A percentile compares a stretch with the other conserved stretches of the same genome.
Conservation (phyloP, 2,797 vertebrate species). For the Rachycentron canadum region DNA sequence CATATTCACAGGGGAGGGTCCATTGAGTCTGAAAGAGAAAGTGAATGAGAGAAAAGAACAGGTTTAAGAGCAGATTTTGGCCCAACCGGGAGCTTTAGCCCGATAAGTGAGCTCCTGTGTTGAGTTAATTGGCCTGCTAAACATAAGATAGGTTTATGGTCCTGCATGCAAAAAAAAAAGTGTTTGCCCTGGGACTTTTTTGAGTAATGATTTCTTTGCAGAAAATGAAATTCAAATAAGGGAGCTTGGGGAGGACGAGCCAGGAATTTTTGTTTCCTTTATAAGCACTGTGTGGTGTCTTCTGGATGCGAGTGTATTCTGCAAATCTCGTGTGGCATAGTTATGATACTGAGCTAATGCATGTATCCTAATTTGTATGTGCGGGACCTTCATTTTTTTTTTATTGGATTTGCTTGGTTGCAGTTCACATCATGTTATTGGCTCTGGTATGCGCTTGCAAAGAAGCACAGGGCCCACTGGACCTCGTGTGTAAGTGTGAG, state of each 20-base stretch:
- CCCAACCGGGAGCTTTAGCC: slow-evolving; percentile 45
- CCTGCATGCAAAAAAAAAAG: slow-evolving; percentile 55
- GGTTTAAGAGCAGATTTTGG: slow-evolving; percentile 34
- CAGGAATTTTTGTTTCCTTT: slow-evolving; percentile 64
- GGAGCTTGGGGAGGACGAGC: slow-evolving; percentile 54
- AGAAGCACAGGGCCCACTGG: slow-evolving; percentile 44
- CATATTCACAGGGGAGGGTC: not conserved
- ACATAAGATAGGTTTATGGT: slow-evolving; percentile 68
- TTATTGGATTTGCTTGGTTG: slow-evolving; percentile 75
- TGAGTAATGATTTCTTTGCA: slow-evolving; percentile 73
- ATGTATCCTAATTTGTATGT: slow-evolving; percentile 71
- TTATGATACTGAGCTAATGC: slow-evolving; percentile 70
- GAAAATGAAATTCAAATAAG: slow-evolving; percentile 77
- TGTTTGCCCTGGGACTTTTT: slow-evolving; percentile 68
- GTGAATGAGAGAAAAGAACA: slow-evolving; percentile 15
- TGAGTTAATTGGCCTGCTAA: slow-evolving; percentile 71
- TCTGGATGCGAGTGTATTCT: slow-evolving; percentile 41
- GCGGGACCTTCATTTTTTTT: slow-evolving; percentile 59
- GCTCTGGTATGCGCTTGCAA: slow-evolving; percentile 49
- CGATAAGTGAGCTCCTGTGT: slow-evolving; percentile 48
- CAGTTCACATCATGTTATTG: slow-evolving; percentile 63
- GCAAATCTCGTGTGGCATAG: slow-evolving; percentile 65
- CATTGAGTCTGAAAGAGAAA: slow-evolving; percentile 5
- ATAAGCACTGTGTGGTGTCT: slow-evolving; percentile 55
- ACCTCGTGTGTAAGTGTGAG: slow-evolving; percentile 30